Base-by-base conservation (phyloP, 2,797 vertebrate genomes). In the Paguma larvata region DNA sequence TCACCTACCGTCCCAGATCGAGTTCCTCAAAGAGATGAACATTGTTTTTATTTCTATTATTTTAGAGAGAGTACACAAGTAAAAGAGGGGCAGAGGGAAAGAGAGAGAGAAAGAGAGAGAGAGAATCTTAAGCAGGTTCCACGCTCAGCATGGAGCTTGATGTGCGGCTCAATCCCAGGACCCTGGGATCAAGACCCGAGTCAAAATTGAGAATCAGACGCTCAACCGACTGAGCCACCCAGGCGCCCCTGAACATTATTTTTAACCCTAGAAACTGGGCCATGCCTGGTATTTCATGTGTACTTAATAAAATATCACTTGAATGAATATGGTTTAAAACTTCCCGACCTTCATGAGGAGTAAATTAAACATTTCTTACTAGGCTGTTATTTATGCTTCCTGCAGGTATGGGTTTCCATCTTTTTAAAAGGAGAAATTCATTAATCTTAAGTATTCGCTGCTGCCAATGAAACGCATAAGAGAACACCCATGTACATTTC, bases 361-460 rank as follows among this genome's bases (percentile, higher is more conserved):
- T 65, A 85, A 77, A 75, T 82, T 41, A 89, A 94, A 92, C 41
- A 83, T 87, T 63, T 79, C 13, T 87, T 86, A n/a, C 41, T 15
- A 79, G 48, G 12, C 44, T 23, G 21, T 93, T 32, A 68, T 65
- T 94, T 73, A 63, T 91, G 8, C 25, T 84, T 94, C 48, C 32
- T 63, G 9, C 6, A 92, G n/a, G 25, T 34, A 84, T 15, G 3
- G 46, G 65, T 67, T 88, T 75, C 12, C 62, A n/a, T 51, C n/a
- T 44, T 4, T 68, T 5, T 59, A 63, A 89, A 72, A 86, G n/a
- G 38, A 75, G 9, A 41, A 95, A 87, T 48, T 67, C n/a, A 73
- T 62, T 83, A 83, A 89, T 89, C 82, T 95, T 46, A 89, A 73
- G 38, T 62, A 53, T 62, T 77, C 59, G 23, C 75, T 85, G 85